Base-by-base conservation (phyloP, 2,888 invertebrate genomes). In the Adineta ricciae region DNA sequence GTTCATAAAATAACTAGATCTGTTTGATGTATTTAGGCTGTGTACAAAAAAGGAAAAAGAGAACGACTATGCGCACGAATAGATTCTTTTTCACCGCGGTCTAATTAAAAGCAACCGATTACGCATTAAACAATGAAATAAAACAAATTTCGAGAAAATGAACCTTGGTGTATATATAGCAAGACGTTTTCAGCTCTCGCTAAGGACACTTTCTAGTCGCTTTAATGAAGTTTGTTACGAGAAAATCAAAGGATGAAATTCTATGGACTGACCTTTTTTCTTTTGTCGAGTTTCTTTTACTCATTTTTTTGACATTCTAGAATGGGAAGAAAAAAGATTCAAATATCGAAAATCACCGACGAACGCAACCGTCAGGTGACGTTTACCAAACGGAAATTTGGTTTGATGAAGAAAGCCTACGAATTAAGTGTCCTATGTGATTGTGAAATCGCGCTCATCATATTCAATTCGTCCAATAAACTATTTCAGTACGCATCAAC, bases 261-360 rank as follows among this genome's bases (percentile, higher is more conserved):
- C 16, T 14, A 64, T 64, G 19, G 27, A 64, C 32, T 64, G 32
- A 64, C 64, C 32, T 19, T 32, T 64, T 19, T 64, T 64, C 32
- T 19, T 16, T 50, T 16, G 50, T 2, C 19, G 14, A 14, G 19
- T 50, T 50, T 14, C 19, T 50, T 50, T 50, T 19, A 9, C 2
- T 50, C 3, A 19, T 16, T 50, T 50, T 64, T 27, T 64, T 64
- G 14, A 21, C 24, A 64, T 78, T 78, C 24, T 41, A 78, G 78
- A 93, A 98, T 98, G 98, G 97, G 97, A 93, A 95, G 97, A 92
- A 98, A 98, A 93, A 98, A 98, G 94, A 98, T 98, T 93, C 97
- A 99, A 93, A 99, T 99, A 93, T 97, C 97, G 11, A 85, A 85
- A 73, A 85, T 85, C 73, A 85, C 83, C 32, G 85, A 85, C 41